Percentiles rank a stretch among this genome's conserved stretches.
Evolutionary conservation across 2,113 vertebrate species (phyloP).

Genomic region (Bufo gargarizans): DNA sequence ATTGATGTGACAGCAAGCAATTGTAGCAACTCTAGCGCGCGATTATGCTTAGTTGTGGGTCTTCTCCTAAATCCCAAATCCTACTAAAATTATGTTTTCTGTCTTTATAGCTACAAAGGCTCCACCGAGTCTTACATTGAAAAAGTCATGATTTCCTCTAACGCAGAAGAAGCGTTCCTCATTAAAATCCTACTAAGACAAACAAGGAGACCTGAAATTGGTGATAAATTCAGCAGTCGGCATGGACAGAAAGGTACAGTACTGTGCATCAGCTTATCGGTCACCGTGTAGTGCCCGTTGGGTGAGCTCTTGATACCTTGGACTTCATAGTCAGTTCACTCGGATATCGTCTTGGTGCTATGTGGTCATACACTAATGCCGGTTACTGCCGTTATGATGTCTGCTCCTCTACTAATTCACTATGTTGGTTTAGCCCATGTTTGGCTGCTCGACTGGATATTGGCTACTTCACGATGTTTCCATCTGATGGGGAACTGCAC

Average conservation of each 20-base stretch:
- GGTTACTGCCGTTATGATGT: not conserved
- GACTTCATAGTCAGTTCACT: not conserved
- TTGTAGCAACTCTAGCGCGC: too few species aligned
- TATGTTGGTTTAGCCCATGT: not conserved
- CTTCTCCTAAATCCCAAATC: not conserved
- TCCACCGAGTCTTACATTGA: constrained; percentile 96
- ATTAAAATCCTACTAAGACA: constrained; percentile 98
- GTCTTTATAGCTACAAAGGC: constrained; percentile 89
- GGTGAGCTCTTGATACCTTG: not conserved
- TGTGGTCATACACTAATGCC: not conserved
- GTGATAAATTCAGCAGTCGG: constrained; percentile 98
- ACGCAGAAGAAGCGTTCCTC: constrained; percentile 96
- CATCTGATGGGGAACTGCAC: too few species aligned
- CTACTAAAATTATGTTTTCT: constrained; percentile 32
- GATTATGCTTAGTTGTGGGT: too few species aligned
- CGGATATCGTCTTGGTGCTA: not conserved
- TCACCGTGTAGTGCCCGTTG: not conserved
- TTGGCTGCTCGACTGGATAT: too few species aligned
- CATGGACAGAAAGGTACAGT: constrained; percentile 94
- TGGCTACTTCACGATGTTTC: too few species aligned
- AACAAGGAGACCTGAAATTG: constrained; percentile 94
- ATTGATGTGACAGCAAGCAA: not conserved
- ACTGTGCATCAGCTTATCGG: not conserved
- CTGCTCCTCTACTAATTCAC: not conserved
- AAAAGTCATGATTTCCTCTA: constrained; percentile 99